A percentile compares a stretch with the other conserved stretches of the same genome.
phyloP scores from a whole-genome alignment of 2,797 vertebrate genomes.

The Babyrousa celebensis region DNA sequence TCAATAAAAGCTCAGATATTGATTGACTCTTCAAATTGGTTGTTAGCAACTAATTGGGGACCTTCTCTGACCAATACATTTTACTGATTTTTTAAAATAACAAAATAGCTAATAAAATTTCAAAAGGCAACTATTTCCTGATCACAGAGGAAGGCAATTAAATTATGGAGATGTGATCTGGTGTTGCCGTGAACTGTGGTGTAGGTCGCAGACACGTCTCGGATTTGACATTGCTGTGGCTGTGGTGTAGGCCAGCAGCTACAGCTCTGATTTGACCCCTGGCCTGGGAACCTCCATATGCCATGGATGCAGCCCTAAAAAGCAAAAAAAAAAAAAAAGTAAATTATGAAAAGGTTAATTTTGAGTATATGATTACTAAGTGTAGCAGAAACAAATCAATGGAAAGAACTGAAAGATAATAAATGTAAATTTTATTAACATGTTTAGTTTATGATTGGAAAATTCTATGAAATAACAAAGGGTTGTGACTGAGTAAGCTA shows the following conservation, averaged over 20 bases:
- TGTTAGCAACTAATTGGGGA: slow-evolving; percentile 80
- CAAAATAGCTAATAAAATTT: slow-evolving; percentile 81
- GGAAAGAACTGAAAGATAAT: slow-evolving; percentile 44
- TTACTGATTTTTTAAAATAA: slow-evolving; percentile 81
- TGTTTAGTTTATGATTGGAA: slow-evolving; percentile 40
- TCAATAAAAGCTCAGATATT: slow-evolving; percentile 85
- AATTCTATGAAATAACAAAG: slow-evolving; percentile 3
- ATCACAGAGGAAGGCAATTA: slow-evolving; percentile 81
- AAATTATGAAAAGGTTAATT: slow-evolving; percentile 86
- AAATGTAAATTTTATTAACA: slow-evolving; percentile 40
- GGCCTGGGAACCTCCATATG: too few relatives aligned
- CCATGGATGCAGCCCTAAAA: too few relatives aligned
- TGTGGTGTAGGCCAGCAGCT: too few relatives aligned
- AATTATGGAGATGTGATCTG: slow-evolving; percentile 71
- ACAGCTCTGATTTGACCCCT: too few relatives aligned
- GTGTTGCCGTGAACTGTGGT: too few relatives aligned
- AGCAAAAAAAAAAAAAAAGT: background rate
- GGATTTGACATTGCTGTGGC: too few relatives aligned
- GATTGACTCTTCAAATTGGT: slow-evolving; percentile 79
- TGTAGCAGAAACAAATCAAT: slow-evolving; percentile 73
- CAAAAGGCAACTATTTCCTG: slow-evolving; percentile 78
- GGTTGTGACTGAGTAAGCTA: background rate
- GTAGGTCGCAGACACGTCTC: too few relatives aligned
- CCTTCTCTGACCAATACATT: slow-evolving; percentile 75
- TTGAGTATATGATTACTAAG: slow-evolving; percentile 72